Base-by-base conservation (phyloP, 2,113 vertebrate species). In the Tyrannus savana region DNA sequence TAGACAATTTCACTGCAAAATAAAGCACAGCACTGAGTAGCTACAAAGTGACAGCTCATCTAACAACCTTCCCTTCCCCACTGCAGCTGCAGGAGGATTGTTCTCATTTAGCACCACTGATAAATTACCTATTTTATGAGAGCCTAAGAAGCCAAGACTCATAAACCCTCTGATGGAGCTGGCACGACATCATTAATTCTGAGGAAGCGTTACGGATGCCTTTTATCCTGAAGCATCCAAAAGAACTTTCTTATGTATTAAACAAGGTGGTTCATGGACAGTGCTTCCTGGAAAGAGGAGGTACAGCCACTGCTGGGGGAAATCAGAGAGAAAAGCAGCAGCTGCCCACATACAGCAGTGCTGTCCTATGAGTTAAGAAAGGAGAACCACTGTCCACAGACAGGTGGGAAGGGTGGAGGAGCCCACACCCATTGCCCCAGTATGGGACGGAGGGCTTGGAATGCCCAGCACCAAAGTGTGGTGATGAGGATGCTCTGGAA, bases 61-160 rank as follows among this genome's bases (percentile, higher is more conserved):
- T 86, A 85, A 41, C 17, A 79, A 44, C 1, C 3, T 42, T 27
- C 85, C 82, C 58, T 49, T 93, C 79, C 75, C 4, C 6, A 25
- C n/a, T 93, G 58, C 68, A 86, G 85, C 79, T 86, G 83, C 46
- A 95, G 72, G 92, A 68, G 27, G 83, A 90, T 77, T 95, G n/a
- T 86, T 95, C 88, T 95, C 90, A 84, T 90, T 77, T 47, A 90
- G 76, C 73, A 63, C 80, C 89, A 59, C 89, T 93, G 93, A 95
- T 84, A 89, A 92, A 95, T 93, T 44, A 86, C 76, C 83, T 86
- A 33, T 55, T 95, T 93, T 89, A 94, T 62, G 75, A 80, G 58
- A 50, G 72, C 7, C 85, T 86, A n/a, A 90, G 88, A 60, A 92
- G 83, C 88, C 92, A 93, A 88, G 92, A 92, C 60, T 90, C 95